These are phyloP conservation scores for Amphipyra tragopoginis DNA, from an alignment of 2,888 invertebrate species.

Conservation along the genomic window DNA sequence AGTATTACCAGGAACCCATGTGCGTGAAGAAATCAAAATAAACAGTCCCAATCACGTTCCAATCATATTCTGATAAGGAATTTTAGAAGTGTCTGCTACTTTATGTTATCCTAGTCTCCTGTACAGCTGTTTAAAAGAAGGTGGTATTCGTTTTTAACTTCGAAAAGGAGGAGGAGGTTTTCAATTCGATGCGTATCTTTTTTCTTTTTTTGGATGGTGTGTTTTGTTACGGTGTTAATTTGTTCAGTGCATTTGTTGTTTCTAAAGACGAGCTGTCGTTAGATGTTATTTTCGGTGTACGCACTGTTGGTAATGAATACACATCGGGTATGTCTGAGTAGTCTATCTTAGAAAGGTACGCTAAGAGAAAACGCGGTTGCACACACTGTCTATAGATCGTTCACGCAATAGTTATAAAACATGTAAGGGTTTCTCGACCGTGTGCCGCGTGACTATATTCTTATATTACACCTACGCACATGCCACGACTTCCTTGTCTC, in stretches of 20 bases:
- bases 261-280: constrained; percentile 3
- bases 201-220: too few species aligned
- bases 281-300: constrained; percentile 1
- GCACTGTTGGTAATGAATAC: neutral
- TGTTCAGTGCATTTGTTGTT: constrained; percentile 11
- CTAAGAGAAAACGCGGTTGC: constrained; percentile 19
- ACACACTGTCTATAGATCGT: constrained; percentile 13
- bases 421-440: constrained; percentile 20
- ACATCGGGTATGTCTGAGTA: neutral
- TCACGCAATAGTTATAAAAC: constrained; percentile 38
- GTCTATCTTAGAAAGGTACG: constrained; percentile 3
- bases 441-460: constrained; percentile 29
- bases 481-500: neutral
- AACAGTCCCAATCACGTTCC: neutral
- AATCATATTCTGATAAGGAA: neutral
- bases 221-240: constrained; percentile 2
- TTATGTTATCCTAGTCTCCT: constrained; percentile 7
- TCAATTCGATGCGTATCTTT: too few species aligned
- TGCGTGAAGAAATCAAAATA: constrained; percentile 5
- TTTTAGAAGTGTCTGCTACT: neutral
- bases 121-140: neutral
- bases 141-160: too few species aligned
- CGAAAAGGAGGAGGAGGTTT: too few species aligned
- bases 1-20: constrained; percentile 9
- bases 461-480: constrained; percentile 4